Conservation (phyloP, 2,113 vertebrate genomes). For the Murina feae region DNA sequence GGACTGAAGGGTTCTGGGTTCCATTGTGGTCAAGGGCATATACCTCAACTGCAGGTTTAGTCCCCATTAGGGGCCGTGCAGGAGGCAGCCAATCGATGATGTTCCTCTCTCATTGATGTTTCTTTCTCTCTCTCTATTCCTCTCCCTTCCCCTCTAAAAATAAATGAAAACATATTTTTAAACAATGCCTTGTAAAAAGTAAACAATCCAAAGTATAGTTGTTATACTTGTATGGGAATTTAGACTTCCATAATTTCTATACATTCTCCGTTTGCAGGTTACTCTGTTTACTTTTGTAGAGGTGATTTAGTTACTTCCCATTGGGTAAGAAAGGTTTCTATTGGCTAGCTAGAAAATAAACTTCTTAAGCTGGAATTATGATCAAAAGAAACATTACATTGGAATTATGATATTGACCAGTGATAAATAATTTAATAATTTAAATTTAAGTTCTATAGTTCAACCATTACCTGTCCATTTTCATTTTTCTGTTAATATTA, state of each 20-base stretch:
- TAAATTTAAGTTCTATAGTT: not conserved
- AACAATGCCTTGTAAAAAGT: not conserved
- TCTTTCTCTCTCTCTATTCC: too few relatives aligned
- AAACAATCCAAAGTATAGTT: not conserved
- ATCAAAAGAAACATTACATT: not conserved
- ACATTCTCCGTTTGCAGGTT: not conserved
- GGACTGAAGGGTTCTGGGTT: too few relatives aligned
- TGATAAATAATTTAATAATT: not conserved
- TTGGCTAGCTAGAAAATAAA: not conserved
- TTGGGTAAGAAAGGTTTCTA: not conserved
- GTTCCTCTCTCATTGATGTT: too few relatives aligned
- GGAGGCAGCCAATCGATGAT: too few relatives aligned
- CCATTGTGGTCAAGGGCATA: too few relatives aligned
- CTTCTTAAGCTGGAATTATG: not conserved
- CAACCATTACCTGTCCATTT: not conserved
- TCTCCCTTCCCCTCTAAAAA: too few relatives aligned
- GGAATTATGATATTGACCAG: not conserved
- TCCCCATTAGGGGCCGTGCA: too few relatives aligned
- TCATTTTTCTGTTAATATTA: not conserved
- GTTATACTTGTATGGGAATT: not conserved
- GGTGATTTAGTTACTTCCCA: not conserved
- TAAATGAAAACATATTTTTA: too few relatives aligned
- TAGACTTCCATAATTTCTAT: not conserved
- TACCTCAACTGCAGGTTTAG: too few relatives aligned
- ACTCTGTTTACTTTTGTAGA: not conserved